Evolutionary conservation across 64 coral and sea anemone genomes (phyloP).

Genomic region (Montipora sp.): DNA sequence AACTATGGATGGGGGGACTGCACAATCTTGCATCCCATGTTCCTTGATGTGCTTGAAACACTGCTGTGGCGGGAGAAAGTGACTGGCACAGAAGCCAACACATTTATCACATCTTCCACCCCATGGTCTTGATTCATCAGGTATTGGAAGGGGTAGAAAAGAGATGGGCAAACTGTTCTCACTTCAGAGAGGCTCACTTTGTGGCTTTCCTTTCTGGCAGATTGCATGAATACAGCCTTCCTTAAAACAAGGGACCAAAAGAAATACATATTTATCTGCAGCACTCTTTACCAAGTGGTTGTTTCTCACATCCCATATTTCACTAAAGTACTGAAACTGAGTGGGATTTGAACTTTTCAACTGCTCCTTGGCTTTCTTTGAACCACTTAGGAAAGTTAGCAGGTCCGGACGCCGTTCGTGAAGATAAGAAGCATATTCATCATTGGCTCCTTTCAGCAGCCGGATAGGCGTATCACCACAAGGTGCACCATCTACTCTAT

Average conservation of each 20-base stretch:
- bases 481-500: constrained; percentile 34
- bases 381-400: constrained; percentile 44
- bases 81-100: constrained; percentile 39
- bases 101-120: constrained; percentile 43
- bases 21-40: constrained; percentile 16
- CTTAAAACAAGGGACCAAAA: constrained; percentile 28
- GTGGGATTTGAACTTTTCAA: constrained; percentile 24
- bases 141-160: constrained; percentile 12
- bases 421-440: constrained; percentile 20
- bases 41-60: constrained; percentile 13
- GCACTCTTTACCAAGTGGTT: constrained; percentile 18
- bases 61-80: constrained; percentile 45
- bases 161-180: constrained; percentile 20
- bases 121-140: constrained; percentile 57
- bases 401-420: constrained; percentile 39
- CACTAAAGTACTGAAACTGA: constrained; percentile 34
- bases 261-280: constrained; percentile 57
- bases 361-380: constrained; percentile 52
- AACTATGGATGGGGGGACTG: constrained; percentile 14
- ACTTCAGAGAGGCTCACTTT: not conserved
- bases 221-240: constrained; percentile 37
- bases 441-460: constrained; percentile 31
- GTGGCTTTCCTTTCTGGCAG: constrained; percentile 36
- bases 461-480: constrained; percentile 49
- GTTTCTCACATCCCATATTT: constrained; percentile 51